Conservation (phyloP, 2,113 vertebrate genomes). For the Ptyas mucosa region DNA sequence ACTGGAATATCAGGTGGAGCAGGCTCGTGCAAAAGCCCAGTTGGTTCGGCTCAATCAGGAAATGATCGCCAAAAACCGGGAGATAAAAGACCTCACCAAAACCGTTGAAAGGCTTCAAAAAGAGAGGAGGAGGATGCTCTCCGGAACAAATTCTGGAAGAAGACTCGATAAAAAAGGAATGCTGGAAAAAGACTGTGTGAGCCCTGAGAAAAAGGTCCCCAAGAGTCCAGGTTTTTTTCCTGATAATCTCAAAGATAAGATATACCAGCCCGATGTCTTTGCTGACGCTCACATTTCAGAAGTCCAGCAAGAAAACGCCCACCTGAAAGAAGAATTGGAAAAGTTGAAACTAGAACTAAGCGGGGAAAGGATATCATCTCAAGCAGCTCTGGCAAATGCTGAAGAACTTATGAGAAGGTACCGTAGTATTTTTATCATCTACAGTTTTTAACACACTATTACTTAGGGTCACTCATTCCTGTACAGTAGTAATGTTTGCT, state of each 20-base stretch:
- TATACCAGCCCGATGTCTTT: conserved; percentile 75
- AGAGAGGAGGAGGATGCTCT: conserved; percentile 79
- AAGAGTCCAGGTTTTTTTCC: conserved; percentile 48
- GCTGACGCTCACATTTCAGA: conserved; percentile 76
- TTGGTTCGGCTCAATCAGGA: conserved; percentile 82
- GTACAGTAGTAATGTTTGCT: background rate
- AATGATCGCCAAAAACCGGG: conserved; percentile 75
- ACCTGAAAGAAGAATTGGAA: conserved; percentile 72
- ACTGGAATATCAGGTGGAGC: conserved; percentile 68
- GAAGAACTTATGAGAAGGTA: conserved; percentile 76
- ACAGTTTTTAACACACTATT: background rate
- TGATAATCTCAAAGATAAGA: conserved; percentile 66
- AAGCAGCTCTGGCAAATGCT: conserved; percentile 61
- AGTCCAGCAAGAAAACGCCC: conserved; percentile 81
- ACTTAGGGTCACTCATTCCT: background rate
- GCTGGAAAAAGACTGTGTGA: conserved; percentile 46
- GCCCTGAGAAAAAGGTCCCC: conserved; percentile 33
- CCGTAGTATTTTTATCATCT: conserved; percentile 3
- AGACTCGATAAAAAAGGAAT: conserved; percentile 38
- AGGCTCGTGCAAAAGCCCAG: conserved; percentile 65
- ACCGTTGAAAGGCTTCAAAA: conserved; percentile 86
- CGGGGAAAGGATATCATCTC: conserved; percentile 70
- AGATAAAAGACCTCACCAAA: conserved; percentile 82
- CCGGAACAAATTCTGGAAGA: conserved; percentile 53
- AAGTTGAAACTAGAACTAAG: conserved; percentile 69